Conservation (phyloP, 1,140 invertebrate species). For the Drosophila ananassae region DNA sequence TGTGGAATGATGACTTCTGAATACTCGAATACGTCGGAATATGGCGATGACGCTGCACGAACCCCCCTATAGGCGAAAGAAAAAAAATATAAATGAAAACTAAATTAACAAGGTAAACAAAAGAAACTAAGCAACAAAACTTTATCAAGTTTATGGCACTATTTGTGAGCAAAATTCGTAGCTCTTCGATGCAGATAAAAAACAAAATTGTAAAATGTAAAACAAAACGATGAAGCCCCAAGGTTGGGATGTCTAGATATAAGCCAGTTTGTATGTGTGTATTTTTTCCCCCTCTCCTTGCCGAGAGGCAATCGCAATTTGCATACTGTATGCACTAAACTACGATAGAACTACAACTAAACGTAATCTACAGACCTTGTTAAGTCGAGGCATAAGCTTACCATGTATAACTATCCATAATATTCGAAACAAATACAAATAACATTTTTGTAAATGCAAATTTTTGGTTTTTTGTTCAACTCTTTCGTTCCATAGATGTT, state of each 20-base stretch:
- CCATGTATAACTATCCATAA: conserved; percentile 62
- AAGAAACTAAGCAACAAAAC: conserved; percentile 34
- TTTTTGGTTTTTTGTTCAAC: conserved; percentile 38
- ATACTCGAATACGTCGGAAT: conserved; percentile 70
- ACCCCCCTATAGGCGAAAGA: conserved; percentile 19
- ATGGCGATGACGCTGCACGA: conserved; percentile 45
- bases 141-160: conserved; percentile 70
- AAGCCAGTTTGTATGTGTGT: conserved; percentile 60
- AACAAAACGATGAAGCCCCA: conserved; percentile 36
- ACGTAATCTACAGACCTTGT: conserved; percentile 45
- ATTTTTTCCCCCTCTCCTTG: conserved; percentile 43
- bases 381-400: conserved; percentile 59
- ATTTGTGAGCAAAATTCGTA: conserved; percentile 44
- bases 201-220: conserved; percentile 36
- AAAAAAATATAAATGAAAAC: conserved; percentile 34
- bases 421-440: conserved; percentile 68
- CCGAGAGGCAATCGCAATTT: conserved; percentile 66
- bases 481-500: conserved; percentile 48
- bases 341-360: conserved; percentile 64
- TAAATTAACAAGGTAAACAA: conserved; percentile 19
- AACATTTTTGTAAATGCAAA: conserved; percentile 69
- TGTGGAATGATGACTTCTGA: conserved; percentile 40
- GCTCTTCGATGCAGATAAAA: conserved; percentile 50
- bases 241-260: conserved; percentile 42
- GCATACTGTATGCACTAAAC: conserved; percentile 77